Base-by-base conservation (phyloP, 2,797 vertebrate species). In the Adelosebastes latens region DNA sequence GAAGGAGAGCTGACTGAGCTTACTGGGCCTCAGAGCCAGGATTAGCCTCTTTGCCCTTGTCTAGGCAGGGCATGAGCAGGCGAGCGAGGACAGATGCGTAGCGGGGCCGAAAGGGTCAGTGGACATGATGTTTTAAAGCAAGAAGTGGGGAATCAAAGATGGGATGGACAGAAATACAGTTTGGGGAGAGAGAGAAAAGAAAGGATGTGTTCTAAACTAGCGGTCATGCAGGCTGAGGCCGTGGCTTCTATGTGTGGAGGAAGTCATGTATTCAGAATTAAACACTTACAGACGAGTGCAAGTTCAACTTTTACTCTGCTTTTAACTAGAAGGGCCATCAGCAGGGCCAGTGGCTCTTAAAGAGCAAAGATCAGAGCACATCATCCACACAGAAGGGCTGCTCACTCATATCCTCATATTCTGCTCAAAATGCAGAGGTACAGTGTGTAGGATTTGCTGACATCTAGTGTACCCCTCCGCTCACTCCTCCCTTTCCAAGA, bases 1-100 rank as follows among this genome's bases (percentile, higher is more conserved):
- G 83, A 61, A 79, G 80, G 80, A 69, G 83, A 84, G 89, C 90
- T 87, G 85, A 86, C 83, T 82, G 86, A 88, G 89, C 83, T 81
- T 27, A 71, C 85, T 77, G 85, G 84, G 88, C 88, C 86, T 92
- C 79, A 78, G 82, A 92, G 92, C 87, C 85, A 92, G 90, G 88
- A 94, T 94, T 93, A 93, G 85, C 90, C 84, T 90, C 79, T 92
- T 83, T 87, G 90, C 80, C 91, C 91, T 90, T 87, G 89, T 89
- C 84, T 87, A 79, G 80, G 77, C 81, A 67, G 83, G 58, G 80
- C 80, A 80, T 49, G 83, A 80, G 76, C 73, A 83, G 62, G 69
- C 65, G 3, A 86, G 74, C 76, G 72, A 71, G 75, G 75, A 88
- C 76, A 71, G 86, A 82, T 63, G 22, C 59, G 29, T 71, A 71